phyloP scores from a whole-genome alignment of 2,797 vertebrate species.

The Percopsis omiscomaycus region DNA sequence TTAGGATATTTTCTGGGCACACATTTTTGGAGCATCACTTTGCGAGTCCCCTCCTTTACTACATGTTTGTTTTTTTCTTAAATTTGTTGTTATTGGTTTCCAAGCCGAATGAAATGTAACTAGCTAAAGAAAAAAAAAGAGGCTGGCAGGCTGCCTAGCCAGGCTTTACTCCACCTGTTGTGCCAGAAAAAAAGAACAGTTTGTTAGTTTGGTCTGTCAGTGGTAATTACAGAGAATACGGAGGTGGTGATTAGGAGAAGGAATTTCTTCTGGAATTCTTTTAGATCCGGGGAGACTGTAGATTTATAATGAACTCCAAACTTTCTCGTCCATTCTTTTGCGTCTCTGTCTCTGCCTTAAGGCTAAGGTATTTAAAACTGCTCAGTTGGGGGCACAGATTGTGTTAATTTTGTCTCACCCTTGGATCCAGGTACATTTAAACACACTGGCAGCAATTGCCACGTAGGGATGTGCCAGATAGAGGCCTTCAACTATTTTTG shows the following conservation, averaged over 20 bases:
- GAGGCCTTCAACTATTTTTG: constrained; percentile 23
- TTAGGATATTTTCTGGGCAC: constrained; percentile 3
- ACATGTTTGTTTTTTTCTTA: background rate
- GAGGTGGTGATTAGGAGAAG: constrained; percentile 56
- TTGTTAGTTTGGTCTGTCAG: constrained; percentile 61
- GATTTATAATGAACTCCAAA: background rate
- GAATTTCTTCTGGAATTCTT: constrained; percentile 55
- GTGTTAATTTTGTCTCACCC: background rate
- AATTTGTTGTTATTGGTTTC: constrained; percentile 25
- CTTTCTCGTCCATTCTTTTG: background rate
- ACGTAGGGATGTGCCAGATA: constrained; percentile 23
- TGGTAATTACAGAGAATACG: constrained; percentile 65
- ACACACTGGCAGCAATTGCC: constrained; percentile 1
- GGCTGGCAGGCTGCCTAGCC: constrained; percentile 52
- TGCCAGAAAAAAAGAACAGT: constrained; percentile 58
- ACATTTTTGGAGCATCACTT: constrained; percentile 2
- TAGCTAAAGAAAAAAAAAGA: constrained; percentile 43
- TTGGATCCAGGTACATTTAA: background rate
- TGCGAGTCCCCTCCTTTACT: constrained; percentile 4
- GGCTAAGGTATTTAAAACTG: background rate
- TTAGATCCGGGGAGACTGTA: constrained; percentile 29
- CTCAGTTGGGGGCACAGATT: background rate
- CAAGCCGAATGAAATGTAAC: constrained; percentile 28
- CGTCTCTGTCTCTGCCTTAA: constrained; percentile 1
- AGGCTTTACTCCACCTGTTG: constrained; percentile 64